Evolutionary conservation across 2,888 invertebrate genomes (phyloP).

Genomic region (Neuroscelio doddi): DNA sequence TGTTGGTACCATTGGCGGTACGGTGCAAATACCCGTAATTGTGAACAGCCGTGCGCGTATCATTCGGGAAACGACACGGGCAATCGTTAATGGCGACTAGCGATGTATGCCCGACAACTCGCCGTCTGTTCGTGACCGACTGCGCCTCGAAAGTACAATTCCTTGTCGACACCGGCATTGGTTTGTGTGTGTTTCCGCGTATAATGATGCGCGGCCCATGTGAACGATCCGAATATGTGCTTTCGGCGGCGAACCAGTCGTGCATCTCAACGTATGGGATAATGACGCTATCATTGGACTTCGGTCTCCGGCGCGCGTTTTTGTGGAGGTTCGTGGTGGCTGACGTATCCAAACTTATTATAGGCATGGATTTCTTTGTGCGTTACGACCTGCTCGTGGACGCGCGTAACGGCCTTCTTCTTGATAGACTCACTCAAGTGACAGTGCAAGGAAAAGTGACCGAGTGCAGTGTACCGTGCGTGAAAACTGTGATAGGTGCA

Average conservation of each 20-base stretch:
- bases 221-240: conserved; percentile 48
- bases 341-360: conserved; percentile 60
- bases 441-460: no score
- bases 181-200: conserved; percentile 43
- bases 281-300: conserved; percentile 18
- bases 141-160: conserved; percentile 23
- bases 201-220: conserved; percentile 42
- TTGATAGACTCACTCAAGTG: no score
- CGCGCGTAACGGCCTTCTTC: no score
- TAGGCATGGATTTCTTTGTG: conserved; percentile 60
- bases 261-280: conserved; percentile 58
- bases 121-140: no score
- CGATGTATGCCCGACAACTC: conserved; percentile 39
- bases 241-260: conserved; percentile 60
- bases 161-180: no score
- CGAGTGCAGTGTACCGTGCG: no score
- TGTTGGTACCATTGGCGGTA: conserved; percentile 28
- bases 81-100: conserved; percentile 54
- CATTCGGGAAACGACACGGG: conserved; percentile 46
- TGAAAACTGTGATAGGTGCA: no score
- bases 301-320: no score
- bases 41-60: conserved; percentile 21
- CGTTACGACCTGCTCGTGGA: conserved; percentile 56
- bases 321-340: conserved; percentile 64
- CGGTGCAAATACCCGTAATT: conserved; percentile 19